Evolutionary conservation across 2,888 invertebrate species (phyloP), one percentile per base, ranked within the genome.

Genomic region (Diploptera punctata): DNA sequence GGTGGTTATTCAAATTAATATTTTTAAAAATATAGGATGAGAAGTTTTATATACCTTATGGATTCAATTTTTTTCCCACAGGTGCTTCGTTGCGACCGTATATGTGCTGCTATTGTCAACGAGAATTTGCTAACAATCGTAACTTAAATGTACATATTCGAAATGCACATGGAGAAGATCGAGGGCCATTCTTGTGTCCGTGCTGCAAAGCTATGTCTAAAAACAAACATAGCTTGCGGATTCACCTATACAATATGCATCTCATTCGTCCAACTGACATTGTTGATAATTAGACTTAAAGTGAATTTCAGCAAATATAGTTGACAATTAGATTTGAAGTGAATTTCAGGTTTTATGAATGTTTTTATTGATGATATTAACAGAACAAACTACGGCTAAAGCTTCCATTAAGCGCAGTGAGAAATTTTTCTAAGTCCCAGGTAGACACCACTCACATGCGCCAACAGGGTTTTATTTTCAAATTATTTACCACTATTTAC

Each of bases 91-190:
- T 21, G 26, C 71, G 38, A 19, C 18, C 19, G 18, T 29, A 10
- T 44, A 19, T 24, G 5, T 57, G 57, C 57, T n/a, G 13, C 18
- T 24, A 60, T 4, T 70, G 70, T 44, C 31, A 26, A 21, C 67
- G 71, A 24, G 71, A 54, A 18, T 65, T 71, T 44, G 43, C 24
- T 9, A 67, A 54, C 26, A 71, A 67, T 38, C 57, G 33, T 31
- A 71, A 71, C 44, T 31, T 71, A 21, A 71, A 26, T 5, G 62
- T 71, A 19, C 71, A 71, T 57, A 29, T 71, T 13, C 43, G 71
- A 43, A 65, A 71, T 49, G 57, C 44, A 19, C 71, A 71, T 60
- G 67, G 52, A 9, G 38, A 47, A 38, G 71, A 70, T 16, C 38
- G 31, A 2, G 49, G 60, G 13, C 52, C 52, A 19, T 57, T 71